Base-by-base conservation (phyloP, 2,888 invertebrate species). In the Muscina levida region DNA sequence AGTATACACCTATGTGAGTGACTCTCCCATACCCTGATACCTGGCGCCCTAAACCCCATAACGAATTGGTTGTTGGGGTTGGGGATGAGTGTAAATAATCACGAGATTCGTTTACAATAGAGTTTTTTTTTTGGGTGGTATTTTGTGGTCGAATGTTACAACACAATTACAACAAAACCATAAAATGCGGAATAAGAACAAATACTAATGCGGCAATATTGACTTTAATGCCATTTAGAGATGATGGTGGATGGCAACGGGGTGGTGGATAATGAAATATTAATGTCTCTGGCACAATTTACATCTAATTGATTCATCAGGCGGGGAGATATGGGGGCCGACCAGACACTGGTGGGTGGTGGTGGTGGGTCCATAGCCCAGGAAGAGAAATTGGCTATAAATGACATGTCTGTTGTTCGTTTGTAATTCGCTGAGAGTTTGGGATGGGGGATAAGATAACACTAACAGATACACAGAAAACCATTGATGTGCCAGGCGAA, bases 81-180 rank as follows among this genome's bases (percentile, higher is more conserved):
- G 31, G 48, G 51, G 24, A 24, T 59, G 62, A 6, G 53, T 56
- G 65, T 75, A 76, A 72, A 70, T 80, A 80, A 76, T 72, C 72
- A 37, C 13, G 42, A 72, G 72, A 80, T 70, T 80, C 72, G 72
- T 70, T 80, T 76, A 57, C 56, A 62, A 72, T 75, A 67, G 68
- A 70, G 15, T 75, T 46, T 19, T 57, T n/a, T 65, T 66, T 75
- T 37, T 48, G 62, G 46, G n/a, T 51, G 51, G 39, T 68, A 71
- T 71, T 31, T 31, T 3, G 31, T 31, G 31, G 8, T 31, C 8
- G 31, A 31, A 31, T 31, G 31, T 31, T 31, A 31, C 31, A 31
- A 65, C 53, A 46, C 74, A 74, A 51, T 51, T 51, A 22, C n/a
- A 51, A 51, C 51, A 51, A 31, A 39, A 17, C 39, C 59, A 39